Evolutionary conservation across 1,140 invertebrate species (phyloP).

Genomic region (Brachionus plicatilis): DNA sequence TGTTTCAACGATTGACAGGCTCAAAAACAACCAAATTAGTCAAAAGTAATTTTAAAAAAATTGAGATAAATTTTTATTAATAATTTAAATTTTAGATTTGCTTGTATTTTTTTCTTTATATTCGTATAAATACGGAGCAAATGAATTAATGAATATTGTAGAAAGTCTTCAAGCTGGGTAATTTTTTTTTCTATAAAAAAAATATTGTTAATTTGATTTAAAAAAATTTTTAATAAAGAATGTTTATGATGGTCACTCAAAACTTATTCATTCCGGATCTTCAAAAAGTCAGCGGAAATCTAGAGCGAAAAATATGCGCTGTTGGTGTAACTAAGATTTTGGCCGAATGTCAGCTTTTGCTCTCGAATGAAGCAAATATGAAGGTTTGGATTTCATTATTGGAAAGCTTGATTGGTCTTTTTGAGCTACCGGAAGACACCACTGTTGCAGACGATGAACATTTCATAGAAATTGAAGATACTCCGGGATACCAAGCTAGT

Average conservation of each 20-base stretch:
- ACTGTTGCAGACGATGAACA: slow-evolving; percentile 73
- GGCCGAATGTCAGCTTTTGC: slow-evolving; percentile 66
- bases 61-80: not conserved
- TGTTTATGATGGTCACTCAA: slow-evolving; percentile 90
- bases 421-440: slow-evolving; percentile 80
- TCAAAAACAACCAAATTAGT: slow-evolving; percentile 91
- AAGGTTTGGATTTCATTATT: slow-evolving; percentile 63
- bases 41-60: slow-evolving; percentile 59
- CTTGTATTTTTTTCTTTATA: slow-evolving; percentile 84
- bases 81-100: slow-evolving; percentile 56
- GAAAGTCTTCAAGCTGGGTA: slow-evolving; percentile 79
- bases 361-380: slow-evolving; percentile 63
- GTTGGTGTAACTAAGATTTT: slow-evolving; percentile 79
- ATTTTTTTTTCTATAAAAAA: not conserved
- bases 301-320: slow-evolving; percentile 80
- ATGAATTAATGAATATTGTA: slow-evolving; percentile 67
- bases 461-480: slow-evolving; percentile 77
- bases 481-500: slow-evolving; percentile 52
- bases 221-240: slow-evolving; percentile 57
- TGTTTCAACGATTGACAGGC: slow-evolving; percentile 82
- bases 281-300: slow-evolving; percentile 72
- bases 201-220: too few relatives aligned
- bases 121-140: slow-evolving; percentile 69
- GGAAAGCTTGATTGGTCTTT: slow-evolving; percentile 72
- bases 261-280: slow-evolving; percentile 76